These are phyloP conservation scores for Mustela lutreola DNA, from an alignment of 2,113 vertebrate genomes.

Conservation along the genomic window DNA sequence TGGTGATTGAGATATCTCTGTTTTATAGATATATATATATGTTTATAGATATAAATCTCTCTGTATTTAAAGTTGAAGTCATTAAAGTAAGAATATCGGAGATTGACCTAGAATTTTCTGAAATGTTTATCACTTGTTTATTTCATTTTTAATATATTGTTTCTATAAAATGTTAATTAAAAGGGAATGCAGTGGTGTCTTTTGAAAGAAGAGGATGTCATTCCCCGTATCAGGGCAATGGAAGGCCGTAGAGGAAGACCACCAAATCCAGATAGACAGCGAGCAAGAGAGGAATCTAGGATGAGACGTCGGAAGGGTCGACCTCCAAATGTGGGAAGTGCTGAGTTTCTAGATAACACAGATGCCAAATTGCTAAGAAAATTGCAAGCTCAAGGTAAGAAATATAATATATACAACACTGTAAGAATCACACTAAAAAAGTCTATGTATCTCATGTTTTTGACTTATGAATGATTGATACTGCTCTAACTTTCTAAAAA, in stretches of 20 bases:
- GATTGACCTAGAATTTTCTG: slow-evolving; percentile 51
- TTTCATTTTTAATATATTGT: slow-evolving; percentile 76
- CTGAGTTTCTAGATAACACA: slow-evolving; percentile 87
- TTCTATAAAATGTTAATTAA: slow-evolving; percentile 84
- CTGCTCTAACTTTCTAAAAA: slow-evolving; percentile 53
- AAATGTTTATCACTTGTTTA: not conserved
- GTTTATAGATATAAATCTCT: slow-evolving; percentile 12
- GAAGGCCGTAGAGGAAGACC: slow-evolving; percentile 93
- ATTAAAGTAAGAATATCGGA: slow-evolving; percentile 22
- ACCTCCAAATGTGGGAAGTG: slow-evolving; percentile 88
- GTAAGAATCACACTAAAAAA: not conserved
- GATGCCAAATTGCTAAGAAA: slow-evolving; percentile 94
- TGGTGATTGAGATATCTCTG: not conserved
- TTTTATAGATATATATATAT: not conserved
- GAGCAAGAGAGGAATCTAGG: slow-evolving; percentile 87
- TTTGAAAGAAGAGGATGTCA: slow-evolving; percentile 93
- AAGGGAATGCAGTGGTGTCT: slow-evolving; percentile 97
- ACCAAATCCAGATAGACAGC: slow-evolving; percentile 88
- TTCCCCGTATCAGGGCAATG: slow-evolving; percentile 93
- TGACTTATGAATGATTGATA: not conserved
- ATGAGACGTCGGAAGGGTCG: slow-evolving; percentile 90
- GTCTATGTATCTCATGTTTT: not conserved
- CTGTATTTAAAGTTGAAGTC: not conserved
- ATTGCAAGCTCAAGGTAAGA: slow-evolving; percentile 95
- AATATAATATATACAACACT: not conserved